Percentiles rank a stretch among this genome's conserved stretches.
phyloP scores from a whole-genome alignment of 1,140 invertebrate genomes.

The Ceratoteleas bidentatus region DNA sequence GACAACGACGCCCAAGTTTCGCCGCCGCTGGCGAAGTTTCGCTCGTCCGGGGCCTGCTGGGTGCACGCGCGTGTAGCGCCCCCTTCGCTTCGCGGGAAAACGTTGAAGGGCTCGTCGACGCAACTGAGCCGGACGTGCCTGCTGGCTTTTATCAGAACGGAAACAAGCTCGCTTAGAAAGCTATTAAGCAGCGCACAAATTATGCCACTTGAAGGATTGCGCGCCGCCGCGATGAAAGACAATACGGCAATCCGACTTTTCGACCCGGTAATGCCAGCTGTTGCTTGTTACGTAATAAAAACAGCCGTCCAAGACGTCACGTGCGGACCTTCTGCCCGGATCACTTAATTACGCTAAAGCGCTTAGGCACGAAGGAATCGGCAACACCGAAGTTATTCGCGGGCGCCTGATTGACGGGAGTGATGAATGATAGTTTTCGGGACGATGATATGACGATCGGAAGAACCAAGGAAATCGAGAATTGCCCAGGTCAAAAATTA shows the following conservation, averaged over 20 bases:
- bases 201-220: slow-evolving; percentile 72
- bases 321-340: neutral
- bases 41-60: slow-evolving; percentile 42
- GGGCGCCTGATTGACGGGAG: too few relatives aligned
- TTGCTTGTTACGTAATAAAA: slow-evolving; percentile 12
- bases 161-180: slow-evolving; percentile 69
- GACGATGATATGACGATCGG: too few relatives aligned
- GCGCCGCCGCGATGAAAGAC: slow-evolving; percentile 21
- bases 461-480: too few relatives aligned
- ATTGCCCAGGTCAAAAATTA: too few relatives aligned
- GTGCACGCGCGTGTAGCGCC: slow-evolving; percentile 55
- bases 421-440: too few relatives aligned
- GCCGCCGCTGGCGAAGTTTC: slow-evolving; percentile 10
- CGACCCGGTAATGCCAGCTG: slow-evolving; percentile 18
- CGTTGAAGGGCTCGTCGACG: slow-evolving; percentile 69
- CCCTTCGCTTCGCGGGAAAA: slow-evolving; percentile 72
- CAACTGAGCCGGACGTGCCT: slow-evolving; percentile 68
- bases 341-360: neutral
- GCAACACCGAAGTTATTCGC: too few relatives aligned
- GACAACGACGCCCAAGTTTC: slow-evolving; percentile 29
- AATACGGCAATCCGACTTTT: slow-evolving; percentile 17
- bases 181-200: slow-evolving; percentile 68
- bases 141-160: slow-evolving; percentile 71
- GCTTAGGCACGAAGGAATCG: neutral
- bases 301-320: neutral